Conservation (phyloP, 2,888 invertebrate species). For the Patella pellucida region DNA sequence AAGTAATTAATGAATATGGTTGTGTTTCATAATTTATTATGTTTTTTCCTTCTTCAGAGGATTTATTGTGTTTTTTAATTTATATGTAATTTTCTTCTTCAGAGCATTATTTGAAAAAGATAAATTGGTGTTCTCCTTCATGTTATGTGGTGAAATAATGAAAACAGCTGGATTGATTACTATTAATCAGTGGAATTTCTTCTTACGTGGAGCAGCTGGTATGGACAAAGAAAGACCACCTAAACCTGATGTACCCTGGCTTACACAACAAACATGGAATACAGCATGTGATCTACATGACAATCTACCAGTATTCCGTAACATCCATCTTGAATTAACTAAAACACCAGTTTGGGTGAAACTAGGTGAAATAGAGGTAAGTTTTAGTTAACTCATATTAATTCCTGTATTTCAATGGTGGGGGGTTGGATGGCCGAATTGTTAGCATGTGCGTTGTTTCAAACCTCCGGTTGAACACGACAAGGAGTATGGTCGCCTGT, state of each 20-base stretch:
- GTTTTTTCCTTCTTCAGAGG: conserved; percentile 52
- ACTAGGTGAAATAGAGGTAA: conserved; percentile 55
- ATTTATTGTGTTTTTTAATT: too few species aligned
- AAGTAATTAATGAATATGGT: too few species aligned
- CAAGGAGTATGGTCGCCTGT: too few species aligned
- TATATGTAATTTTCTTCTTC: conserved; percentile 22
- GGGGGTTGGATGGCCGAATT: too few species aligned
- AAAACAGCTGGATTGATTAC: conserved; percentile 77
- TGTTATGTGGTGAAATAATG: conserved; percentile 84
- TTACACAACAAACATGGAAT: conserved; percentile 81
- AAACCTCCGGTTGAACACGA: too few species aligned
- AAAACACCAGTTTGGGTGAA: conserved; percentile 62
- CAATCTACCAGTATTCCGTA: conserved; percentile 72
- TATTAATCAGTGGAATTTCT: conserved; percentile 81
- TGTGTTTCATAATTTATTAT: too few species aligned
- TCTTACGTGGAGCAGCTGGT: conserved; percentile 79
- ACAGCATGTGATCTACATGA: conserved; percentile 77
- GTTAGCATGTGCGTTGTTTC: too few species aligned
- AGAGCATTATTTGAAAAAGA: conserved; percentile 72
- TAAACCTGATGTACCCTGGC: conserved; percentile 75
- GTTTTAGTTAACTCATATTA: neutral
- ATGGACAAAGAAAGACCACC: conserved; percentile 62
- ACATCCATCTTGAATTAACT: conserved; percentile 61
- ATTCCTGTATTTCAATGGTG: too few species aligned
- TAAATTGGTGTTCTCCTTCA: conserved; percentile 74